Percentiles rank a stretch among this genome's conserved stretches.
Conservation (phyloP, 2,888 invertebrate genomes). For the Caenorhabditis doughertyi region DNA sequence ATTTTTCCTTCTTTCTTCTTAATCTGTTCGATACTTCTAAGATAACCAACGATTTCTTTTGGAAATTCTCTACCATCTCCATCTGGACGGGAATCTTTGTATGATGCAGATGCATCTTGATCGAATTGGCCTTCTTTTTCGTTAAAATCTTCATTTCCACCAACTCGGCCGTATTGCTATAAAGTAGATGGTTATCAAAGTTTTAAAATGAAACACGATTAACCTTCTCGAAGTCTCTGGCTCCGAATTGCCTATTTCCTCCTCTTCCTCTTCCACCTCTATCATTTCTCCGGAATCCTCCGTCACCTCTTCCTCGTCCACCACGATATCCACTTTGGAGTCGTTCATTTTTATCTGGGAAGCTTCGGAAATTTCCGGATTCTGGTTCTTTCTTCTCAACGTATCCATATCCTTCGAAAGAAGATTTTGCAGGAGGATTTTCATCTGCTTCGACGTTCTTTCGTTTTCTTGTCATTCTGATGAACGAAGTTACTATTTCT, state of each 20-base stretch:
- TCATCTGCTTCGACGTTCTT: constrained; percentile 65
- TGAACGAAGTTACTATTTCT: not conserved
- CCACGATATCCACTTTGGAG: constrained; percentile 6
- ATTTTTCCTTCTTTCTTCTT: constrained; percentile 62
- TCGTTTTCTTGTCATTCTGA: constrained; percentile 68
- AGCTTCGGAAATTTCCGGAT: constrained; percentile 5
- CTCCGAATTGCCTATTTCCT: constrained; percentile 19
- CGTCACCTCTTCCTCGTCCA: not conserved
- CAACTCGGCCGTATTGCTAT: constrained; percentile 64
- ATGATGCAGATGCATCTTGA: not conserved
- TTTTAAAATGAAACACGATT: not conserved
- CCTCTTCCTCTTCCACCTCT: constrained; percentile 35
- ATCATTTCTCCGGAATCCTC: constrained; percentile 30
- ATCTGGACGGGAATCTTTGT: constrained; percentile 31
- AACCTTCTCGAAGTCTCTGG: constrained; percentile 55
- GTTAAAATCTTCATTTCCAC: constrained; percentile 21
- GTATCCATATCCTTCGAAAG: constrained; percentile 52
- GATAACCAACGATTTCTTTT: constrained; percentile 69
- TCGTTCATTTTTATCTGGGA: constrained; percentile 27
- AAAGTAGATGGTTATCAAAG: too few species aligned
- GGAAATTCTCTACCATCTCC: constrained; percentile 67
- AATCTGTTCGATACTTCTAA: constrained; percentile 65
- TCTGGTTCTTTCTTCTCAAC: constrained; percentile 4
- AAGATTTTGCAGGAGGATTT: constrained; percentile 15
- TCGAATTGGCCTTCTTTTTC: not conserved